Base-by-base conservation (phyloP, 1,140 invertebrate species). In the Zaprionus kolodkinae region DNA sequence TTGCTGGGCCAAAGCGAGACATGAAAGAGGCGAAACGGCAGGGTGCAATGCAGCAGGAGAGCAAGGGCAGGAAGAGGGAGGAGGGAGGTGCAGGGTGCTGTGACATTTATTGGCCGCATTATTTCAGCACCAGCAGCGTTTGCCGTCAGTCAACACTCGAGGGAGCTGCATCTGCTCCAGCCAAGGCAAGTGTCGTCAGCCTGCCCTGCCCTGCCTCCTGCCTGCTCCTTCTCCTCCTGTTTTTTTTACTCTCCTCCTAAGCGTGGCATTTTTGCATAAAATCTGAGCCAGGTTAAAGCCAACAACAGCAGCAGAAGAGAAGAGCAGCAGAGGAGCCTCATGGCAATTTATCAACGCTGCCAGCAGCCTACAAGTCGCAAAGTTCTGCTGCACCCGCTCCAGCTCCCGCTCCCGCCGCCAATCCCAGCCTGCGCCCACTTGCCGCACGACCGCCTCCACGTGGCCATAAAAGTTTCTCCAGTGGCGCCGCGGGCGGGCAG, bases 51-150 rank as follows among this genome's bases (percentile, higher is more conserved):
- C 21, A 7, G 35, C n/a, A 15, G 40, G 21, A 21, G 30, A 25
- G 40, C 43, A 21, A 2, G 61, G 25, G 2, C 11, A 25, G 6
- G 13, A 6, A 4, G 40, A 36, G 10, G 3, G 36, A 36, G n/a
- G 15, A 9, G 11, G 6, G 17, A 11, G 1, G 15, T 6, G 27
- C 7, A 12, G 33, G 3, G 40, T 35, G 59, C 25, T 81, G 80
- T 86, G 85, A 89, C 85, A 89, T 89, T 89, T 89, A 89, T 89
- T 89, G 86, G 85, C 86, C 86, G 68, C 85, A 89, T 89, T 89
- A 89, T 89, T 88, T 88, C 84, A 88, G 71, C 78, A 70, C 79
- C 79, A 62, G 75, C 73, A 81, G 62, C 64, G 35, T 48, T 79
- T 79, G 68, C 78, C 82, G 82, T 86, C 83, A 87, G 80, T 87